phyloP scores from a whole-genome alignment of 2,888 invertebrate species.

The Deilephila porcellus region DNA sequence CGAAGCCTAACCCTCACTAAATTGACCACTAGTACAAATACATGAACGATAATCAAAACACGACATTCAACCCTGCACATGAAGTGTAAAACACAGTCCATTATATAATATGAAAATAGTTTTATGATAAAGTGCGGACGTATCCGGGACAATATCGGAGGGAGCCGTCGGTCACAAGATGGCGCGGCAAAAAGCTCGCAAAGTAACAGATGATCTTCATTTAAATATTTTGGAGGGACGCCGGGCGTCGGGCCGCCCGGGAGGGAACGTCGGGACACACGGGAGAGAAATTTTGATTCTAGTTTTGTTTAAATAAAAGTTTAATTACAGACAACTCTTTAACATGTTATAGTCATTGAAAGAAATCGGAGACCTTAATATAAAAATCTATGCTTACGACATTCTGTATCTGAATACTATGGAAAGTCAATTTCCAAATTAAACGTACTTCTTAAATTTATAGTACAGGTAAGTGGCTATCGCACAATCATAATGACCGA shows the following conservation, averaged over 20 bases:
- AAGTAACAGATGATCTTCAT: constrained; percentile 76
- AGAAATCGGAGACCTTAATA: too few species aligned
- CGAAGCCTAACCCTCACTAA: too few species aligned
- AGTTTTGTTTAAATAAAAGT: background rate
- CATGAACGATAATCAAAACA: too few species aligned
- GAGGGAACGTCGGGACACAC: constrained; percentile 28
- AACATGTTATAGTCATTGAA: too few species aligned
- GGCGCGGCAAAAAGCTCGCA: constrained; percentile 60
- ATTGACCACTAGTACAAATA: too few species aligned
- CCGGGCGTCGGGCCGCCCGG: constrained; percentile 42
- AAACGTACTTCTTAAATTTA: too few species aligned
- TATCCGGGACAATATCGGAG: constrained; percentile 45
- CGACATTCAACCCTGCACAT: background rate
- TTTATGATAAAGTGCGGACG: constrained; percentile 39
- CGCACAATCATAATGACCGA: too few species aligned
- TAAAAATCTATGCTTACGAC: too few species aligned
- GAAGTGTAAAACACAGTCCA: background rate
- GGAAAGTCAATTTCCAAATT: too few species aligned
- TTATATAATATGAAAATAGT: background rate
- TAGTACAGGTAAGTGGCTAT: too few species aligned
- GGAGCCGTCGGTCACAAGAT: constrained; percentile 53
- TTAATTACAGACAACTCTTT: background rate
- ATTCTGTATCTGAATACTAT: too few species aligned
- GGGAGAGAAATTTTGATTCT: background rate
- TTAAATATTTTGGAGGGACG: constrained; percentile 70